Conservation (phyloP, 1,140 invertebrate species). For the Apis dorsata region DNA sequence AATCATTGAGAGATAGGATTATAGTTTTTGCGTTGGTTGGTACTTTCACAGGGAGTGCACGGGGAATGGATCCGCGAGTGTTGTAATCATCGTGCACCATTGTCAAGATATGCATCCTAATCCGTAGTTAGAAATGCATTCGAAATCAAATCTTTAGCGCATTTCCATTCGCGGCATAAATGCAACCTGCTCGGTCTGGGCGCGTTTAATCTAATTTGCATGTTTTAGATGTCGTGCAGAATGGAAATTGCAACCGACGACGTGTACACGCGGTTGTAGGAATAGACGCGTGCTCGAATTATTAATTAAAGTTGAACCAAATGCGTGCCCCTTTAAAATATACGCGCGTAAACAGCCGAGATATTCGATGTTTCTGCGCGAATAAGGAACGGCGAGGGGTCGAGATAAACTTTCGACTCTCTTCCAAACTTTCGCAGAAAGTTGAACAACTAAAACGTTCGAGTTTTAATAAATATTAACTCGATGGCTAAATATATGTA, state of each 20-base stretch:
- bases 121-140: conserved; percentile 1
- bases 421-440: background rate
- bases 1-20: too few relatives aligned
- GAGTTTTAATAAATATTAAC: background rate
- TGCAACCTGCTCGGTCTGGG: conserved; percentile 29
- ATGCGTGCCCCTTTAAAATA: background rate
- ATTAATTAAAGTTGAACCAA: conserved; percentile 34
- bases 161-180: conserved; percentile 47
- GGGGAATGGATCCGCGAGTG: background rate
- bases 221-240: conserved; percentile 41
- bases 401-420: too few relatives aligned
- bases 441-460: background rate
- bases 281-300: conserved; percentile 37
- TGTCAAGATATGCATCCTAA: conserved; percentile 18
- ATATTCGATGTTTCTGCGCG: background rate
- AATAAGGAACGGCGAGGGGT: background rate
- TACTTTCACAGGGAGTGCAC: background rate
- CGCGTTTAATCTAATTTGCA: conserved; percentile 51
- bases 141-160: conserved; percentile 46
- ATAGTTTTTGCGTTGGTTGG: too few relatives aligned
- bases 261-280: background rate
- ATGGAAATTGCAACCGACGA: conserved; percentile 45
- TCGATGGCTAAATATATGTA: too few relatives aligned
- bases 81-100: background rate
- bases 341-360: background rate